Percentiles rank a stretch among this genome's conserved stretches.
phyloP scores from a whole-genome alignment of 2,888 invertebrate species.

The Diadegma fenestrale region DNA sequence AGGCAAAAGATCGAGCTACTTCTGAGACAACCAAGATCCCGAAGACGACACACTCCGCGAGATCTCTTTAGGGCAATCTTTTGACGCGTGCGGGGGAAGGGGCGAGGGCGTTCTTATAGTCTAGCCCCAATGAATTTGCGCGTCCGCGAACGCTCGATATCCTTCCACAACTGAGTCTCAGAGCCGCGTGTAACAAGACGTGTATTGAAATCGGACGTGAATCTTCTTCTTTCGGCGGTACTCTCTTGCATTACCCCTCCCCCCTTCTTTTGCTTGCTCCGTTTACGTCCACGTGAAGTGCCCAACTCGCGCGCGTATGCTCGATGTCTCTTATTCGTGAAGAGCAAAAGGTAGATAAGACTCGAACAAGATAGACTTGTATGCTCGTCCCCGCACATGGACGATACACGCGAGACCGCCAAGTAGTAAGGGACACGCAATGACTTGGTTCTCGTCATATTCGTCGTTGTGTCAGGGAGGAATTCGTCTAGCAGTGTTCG shows the following conservation, averaged over 20 bases:
- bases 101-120: slow-evolving; percentile 40
- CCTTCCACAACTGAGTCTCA: slow-evolving; percentile 77
- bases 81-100: slow-evolving; percentile 35
- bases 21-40: slow-evolving; percentile 43
- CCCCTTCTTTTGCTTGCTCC: background rate
- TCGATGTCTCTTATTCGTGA: slow-evolving; percentile 50
- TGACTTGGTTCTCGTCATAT: slow-evolving; percentile 8
- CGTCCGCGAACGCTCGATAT: slow-evolving; percentile 80
- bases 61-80: slow-evolving; percentile 36
- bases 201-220: slow-evolving; percentile 71
- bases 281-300: slow-evolving; percentile 51
- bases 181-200: slow-evolving; percentile 72
- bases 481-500: slow-evolving; percentile 47
- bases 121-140: slow-evolving; percentile 68
- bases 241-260: slow-evolving; percentile 68
- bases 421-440: slow-evolving; percentile 60
- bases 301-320: slow-evolving; percentile 41
- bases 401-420: slow-evolving; percentile 37
- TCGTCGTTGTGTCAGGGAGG: slow-evolving; percentile 19
- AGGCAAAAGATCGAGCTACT: slow-evolving; percentile 60
- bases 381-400: slow-evolving; percentile 12
- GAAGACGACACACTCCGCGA: slow-evolving; percentile 17
- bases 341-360: slow-evolving; percentile 60
- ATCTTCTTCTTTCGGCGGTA: slow-evolving; percentile 60
- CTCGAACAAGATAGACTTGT: slow-evolving; percentile 38